Percentiles rank a stretch among this genome's conserved stretches.
These are phyloP conservation scores for Himalopsyche tibetana DNA, from an alignment of 2,888 invertebrate species.

Conservation along the genomic window DNA sequence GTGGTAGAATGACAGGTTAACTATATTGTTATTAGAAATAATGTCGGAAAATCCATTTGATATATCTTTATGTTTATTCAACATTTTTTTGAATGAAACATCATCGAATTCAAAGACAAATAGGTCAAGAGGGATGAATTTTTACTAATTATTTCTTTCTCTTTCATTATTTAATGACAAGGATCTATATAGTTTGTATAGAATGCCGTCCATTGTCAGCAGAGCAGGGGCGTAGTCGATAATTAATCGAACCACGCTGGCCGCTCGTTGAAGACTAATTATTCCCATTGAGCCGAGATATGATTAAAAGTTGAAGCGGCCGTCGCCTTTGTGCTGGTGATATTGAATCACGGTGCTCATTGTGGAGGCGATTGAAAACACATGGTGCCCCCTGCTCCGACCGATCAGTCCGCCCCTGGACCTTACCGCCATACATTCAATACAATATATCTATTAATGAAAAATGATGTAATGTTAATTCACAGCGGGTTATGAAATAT, in stretches of 20 bases:
- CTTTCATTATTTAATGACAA: background rate
- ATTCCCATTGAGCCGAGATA: conserved; percentile 41
- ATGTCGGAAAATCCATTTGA: too few species aligned
- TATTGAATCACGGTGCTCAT: conserved; percentile 44
- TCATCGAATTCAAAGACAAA: background rate
- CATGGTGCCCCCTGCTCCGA: conserved; percentile 20
- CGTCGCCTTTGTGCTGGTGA: conserved; percentile 45
- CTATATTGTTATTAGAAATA: too few species aligned
- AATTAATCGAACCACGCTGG: conserved; percentile 38
- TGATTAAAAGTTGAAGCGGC: conserved; percentile 46
- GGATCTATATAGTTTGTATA: conserved; percentile 20
- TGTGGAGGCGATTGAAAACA: conserved; percentile 47
- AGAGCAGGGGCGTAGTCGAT: conserved; percentile 38
- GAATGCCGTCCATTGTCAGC: conserved; percentile 17
- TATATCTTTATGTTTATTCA: too few species aligned
- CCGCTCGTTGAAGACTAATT: conserved; percentile 45
- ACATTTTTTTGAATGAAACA: background rate
- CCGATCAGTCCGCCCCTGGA: conserved; percentile 1
- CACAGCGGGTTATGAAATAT: background rate
- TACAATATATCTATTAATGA: background rate
- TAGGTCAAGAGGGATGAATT: background rate
- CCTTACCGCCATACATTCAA: background rate
- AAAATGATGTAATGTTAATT: background rate
- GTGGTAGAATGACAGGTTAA: too few species aligned
- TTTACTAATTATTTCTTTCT: conserved; percentile 11